phyloP scores from a whole-genome alignment of 2,888 invertebrate species.

The Caenorhabditis sinica region DNA sequence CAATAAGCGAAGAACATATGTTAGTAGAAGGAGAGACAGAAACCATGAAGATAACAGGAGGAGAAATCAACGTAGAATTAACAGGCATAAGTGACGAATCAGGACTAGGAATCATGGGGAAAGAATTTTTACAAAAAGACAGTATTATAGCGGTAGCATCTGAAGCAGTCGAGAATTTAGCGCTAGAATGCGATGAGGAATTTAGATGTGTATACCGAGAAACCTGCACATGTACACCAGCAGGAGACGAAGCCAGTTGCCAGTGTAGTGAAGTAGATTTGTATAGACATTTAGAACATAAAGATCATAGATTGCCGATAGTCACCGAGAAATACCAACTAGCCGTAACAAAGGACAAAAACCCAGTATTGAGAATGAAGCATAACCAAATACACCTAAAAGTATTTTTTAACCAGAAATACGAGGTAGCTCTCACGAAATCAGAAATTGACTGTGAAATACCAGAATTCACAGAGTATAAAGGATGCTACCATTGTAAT shows the following conservation, averaged over 20 bases:
- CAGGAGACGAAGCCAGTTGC: slow-evolving; percentile 18
- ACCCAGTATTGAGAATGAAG: slow-evolving; percentile 14
- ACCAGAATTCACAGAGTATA: not conserved
- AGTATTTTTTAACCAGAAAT: slow-evolving; percentile 20
- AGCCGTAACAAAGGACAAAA: slow-evolving; percentile 17
- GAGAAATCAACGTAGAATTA: too few relatives aligned
- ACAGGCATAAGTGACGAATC: too few relatives aligned
- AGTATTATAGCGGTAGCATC: slow-evolving; percentile 11
- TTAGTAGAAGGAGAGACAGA: too few relatives aligned
- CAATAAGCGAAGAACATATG: too few relatives aligned
- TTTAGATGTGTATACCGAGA: not conserved
- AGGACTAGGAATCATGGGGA: too few relatives aligned
- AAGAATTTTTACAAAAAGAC: too few relatives aligned
- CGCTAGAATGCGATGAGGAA: slow-evolving; percentile 25
- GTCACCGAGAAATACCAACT: slow-evolving; percentile 16
- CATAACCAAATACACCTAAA: slow-evolving; percentile 15
- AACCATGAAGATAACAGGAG: too few relatives aligned
- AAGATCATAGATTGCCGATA: slow-evolving; percentile 13
- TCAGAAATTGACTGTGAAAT: slow-evolving; percentile 18
- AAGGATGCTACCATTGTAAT: slow-evolving; percentile 17
- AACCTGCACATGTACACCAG: slow-evolving; percentile 8
- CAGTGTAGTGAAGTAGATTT: slow-evolving; percentile 20
- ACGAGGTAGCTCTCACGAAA: slow-evolving; percentile 7
- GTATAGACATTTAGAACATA: slow-evolving; percentile 3
- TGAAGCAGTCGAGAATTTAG: not conserved